Evolutionary conservation across 23 tunicate genomes (phyloP).

Genomic region (Trididemnum miniatum): DNA sequence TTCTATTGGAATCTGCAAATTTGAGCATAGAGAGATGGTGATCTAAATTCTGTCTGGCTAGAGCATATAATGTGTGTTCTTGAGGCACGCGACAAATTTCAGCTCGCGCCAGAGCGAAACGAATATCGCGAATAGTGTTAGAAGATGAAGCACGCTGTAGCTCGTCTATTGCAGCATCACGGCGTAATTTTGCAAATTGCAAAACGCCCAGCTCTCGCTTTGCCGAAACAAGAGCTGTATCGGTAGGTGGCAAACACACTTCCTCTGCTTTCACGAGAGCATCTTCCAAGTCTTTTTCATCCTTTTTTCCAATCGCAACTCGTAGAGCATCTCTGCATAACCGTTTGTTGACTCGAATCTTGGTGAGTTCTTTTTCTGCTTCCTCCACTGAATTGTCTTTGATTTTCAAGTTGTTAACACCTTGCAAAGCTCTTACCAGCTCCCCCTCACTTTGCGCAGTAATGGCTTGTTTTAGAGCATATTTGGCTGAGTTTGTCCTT

Average conservation of each 20-base stretch:
- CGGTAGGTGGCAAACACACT: conserved; percentile 20
- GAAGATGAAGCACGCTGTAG: not conserved
- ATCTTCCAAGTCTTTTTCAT: conserved; percentile 13
- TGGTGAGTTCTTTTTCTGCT: conserved; percentile 19
- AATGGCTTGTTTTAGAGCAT: conserved; percentile 33
- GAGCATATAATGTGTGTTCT: not conserved
- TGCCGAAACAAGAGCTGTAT: conserved; percentile 21
- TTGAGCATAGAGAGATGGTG: not conserved
- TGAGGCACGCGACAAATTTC: conserved; percentile 19
- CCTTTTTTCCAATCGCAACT: conserved; percentile 20
- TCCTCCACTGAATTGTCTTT: conserved; percentile 14
- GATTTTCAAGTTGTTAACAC: not conserved
- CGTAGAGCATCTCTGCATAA: conserved; percentile 21
- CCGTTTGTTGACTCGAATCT: conserved; percentile 25
- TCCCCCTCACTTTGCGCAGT: conserved; percentile 24
- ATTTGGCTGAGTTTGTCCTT: conserved; percentile 24
- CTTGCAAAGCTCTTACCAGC: conserved; percentile 30
- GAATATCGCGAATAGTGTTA: not conserved
- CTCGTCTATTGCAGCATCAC: not conserved
- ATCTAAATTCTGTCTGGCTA: not conserved
- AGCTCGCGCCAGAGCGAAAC: conserved; percentile 39
- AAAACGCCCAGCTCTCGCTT: not conserved
- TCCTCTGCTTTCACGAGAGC: conserved; percentile 20
- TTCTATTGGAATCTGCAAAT: not conserved
- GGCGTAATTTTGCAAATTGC: conserved; percentile 3